Evolutionary conservation across 1,140 invertebrate genomes (phyloP).

Genomic region (Euwallacea fornicatus): DNA sequence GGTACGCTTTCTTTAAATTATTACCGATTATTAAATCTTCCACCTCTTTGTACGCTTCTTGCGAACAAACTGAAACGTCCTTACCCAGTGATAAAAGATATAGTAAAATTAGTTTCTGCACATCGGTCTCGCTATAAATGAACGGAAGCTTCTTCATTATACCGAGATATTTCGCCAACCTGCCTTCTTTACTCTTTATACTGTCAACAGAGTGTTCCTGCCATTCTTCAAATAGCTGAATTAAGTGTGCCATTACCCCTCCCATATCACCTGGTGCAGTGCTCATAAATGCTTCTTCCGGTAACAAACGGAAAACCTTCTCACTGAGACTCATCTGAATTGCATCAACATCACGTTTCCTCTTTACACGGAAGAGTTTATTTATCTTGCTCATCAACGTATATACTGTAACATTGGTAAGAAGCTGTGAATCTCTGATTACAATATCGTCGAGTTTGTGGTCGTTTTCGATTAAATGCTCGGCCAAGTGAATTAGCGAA

Average conservation of each 20-base stretch:
- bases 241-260: slow-evolving; percentile 12
- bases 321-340: neutral
- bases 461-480: slow-evolving; percentile 33
- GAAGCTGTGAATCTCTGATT: slow-evolving; percentile 33
- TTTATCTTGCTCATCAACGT: slow-evolving; percentile 41
- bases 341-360: slow-evolving; percentile 33
- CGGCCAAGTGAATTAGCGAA: slow-evolving; percentile 22
- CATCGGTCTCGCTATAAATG: slow-evolving; percentile 32
- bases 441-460: slow-evolving; percentile 13
- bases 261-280: neutral
- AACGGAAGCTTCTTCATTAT: slow-evolving; percentile 38
- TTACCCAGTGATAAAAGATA: slow-evolving; percentile 41
- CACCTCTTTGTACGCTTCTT: slow-evolving; percentile 13
- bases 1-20: too few relatives aligned
- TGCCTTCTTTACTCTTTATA: slow-evolving; percentile 32
- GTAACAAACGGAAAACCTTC: slow-evolving; percentile 33
- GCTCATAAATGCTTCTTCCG: slow-evolving; percentile 27
- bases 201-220: neutral
- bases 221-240: neutral
- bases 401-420: slow-evolving; percentile 38
- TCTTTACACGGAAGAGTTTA: slow-evolving; percentile 40
- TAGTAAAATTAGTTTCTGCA: slow-evolving; percentile 40
- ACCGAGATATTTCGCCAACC: slow-evolving; percentile 32
- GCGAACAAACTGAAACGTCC: slow-evolving; percentile 36
- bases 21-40: slow-evolving; percentile 42